phyloP scores from a whole-genome alignment of 1,140 invertebrate genomes.

The Macrobrachium nipponense region DNA sequence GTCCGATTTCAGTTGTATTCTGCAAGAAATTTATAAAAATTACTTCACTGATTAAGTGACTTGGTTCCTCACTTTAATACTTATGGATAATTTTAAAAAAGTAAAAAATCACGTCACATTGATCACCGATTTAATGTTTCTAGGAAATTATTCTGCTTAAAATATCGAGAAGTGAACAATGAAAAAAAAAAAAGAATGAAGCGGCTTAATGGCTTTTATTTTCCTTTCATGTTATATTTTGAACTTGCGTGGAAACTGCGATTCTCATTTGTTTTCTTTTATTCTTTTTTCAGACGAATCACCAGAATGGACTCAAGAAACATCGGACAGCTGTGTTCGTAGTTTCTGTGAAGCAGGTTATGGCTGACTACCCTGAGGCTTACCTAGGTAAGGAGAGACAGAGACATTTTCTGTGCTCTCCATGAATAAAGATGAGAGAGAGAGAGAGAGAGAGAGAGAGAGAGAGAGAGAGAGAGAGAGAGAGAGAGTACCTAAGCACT shows the following conservation, averaged over 20 bases:
- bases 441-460: background rate
- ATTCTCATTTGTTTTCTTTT: background rate
- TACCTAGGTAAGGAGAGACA: slow-evolving; percentile 40
- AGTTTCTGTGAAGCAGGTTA: slow-evolving; percentile 79
- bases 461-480: background rate
- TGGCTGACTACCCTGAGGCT: slow-evolving; percentile 43
- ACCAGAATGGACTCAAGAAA: slow-evolving; percentile 74
- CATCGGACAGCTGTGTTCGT: slow-evolving; percentile 94
- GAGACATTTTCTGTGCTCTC: background rate
- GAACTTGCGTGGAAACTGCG: background rate
- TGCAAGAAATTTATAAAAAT: too few species aligned
- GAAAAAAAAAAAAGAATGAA: too few species aligned
- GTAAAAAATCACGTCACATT: too few species aligned
- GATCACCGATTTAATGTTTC: too few species aligned
- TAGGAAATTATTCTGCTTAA: too few species aligned
- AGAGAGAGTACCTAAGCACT: background rate
- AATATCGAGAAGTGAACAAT: too few species aligned
- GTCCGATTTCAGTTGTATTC: too few species aligned
- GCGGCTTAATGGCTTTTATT: too few species aligned
- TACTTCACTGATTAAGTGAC: background rate
- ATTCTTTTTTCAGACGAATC: slow-evolving; percentile 36
- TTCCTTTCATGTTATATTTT: too few species aligned
- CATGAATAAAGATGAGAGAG: background rate
- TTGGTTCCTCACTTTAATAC: background rate
- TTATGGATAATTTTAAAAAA: background rate